phyloP scores from a whole-genome alignment of 2,113 vertebrate species.

The Rostratula benghalensis region DNA sequence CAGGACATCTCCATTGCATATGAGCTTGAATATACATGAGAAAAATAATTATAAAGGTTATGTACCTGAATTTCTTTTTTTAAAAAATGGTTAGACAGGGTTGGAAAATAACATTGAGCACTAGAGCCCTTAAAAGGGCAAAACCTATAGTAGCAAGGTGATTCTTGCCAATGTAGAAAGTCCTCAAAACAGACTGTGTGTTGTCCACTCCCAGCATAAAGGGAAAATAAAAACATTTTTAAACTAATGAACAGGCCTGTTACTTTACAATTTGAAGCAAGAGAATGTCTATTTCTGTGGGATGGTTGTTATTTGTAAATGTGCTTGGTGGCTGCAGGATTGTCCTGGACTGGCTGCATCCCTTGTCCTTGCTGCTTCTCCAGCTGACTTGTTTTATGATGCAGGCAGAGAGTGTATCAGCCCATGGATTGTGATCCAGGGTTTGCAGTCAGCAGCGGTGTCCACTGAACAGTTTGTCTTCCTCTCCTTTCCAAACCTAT shows the following conservation, averaged over 20 bases:
- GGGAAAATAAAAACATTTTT: background rate
- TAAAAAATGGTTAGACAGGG: background rate
- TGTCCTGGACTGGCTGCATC: rapidly evolving
- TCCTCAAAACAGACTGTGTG: background rate
- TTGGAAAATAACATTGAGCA: background rate
- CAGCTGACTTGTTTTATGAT: background rate
- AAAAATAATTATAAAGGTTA: background rate
- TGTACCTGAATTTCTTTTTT: background rate
- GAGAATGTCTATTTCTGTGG: background rate
- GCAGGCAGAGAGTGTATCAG: background rate
- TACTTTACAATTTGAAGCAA: background rate
- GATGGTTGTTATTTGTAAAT: background rate
- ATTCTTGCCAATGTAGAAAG: background rate
- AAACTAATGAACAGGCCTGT: background rate
- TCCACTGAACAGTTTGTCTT: background rate
- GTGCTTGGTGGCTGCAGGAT: background rate
- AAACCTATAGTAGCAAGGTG: background rate
- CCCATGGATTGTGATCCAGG: background rate
- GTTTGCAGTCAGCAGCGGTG: background rate
- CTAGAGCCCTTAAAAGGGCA: background rate
- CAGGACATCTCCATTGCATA: background rate
- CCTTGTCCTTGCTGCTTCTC: background rate
- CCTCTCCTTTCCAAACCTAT: background rate
- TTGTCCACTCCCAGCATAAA: background rate
- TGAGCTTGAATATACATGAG: background rate